A percentile compares a stretch with the other conserved stretches of the same genome.
Conservation (phyloP, 2,113 vertebrate species). For the Gobius niger region DNA sequence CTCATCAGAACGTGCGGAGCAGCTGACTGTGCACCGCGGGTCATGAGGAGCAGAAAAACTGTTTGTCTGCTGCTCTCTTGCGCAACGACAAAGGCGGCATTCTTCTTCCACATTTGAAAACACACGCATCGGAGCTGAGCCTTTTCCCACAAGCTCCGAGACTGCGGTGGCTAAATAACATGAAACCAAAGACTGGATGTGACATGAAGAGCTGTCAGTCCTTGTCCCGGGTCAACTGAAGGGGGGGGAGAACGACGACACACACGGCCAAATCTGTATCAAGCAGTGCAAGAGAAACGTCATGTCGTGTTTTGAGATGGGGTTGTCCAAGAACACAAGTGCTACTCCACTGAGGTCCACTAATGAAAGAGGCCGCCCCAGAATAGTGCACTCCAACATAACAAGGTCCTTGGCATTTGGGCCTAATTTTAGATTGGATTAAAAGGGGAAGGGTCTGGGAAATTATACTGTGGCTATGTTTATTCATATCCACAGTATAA, state of each 20-base stretch:
- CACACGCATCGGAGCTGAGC: conserved; percentile 13
- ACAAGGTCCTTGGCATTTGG: background rate
- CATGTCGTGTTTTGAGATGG: background rate
- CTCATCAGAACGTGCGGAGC: conserved; percentile 37
- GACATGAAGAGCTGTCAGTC: conserved; percentile 53
- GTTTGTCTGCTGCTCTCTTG: conserved; percentile 36
- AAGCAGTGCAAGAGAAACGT: background rate
- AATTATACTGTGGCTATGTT: background rate
- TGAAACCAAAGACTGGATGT: conserved; percentile 59
- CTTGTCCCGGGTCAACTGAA: conserved; percentile 37
- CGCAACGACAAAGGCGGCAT: conserved; percentile 49
- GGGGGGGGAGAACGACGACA: conserved; percentile 13
- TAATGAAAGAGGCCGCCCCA: background rate
- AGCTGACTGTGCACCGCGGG: conserved; percentile 5
- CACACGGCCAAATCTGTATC: conserved; percentile 32
- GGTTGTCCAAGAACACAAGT: background rate
- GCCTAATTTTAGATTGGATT: background rate
- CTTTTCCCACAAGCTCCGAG: background rate
- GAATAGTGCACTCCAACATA: background rate
- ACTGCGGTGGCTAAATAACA: conserved; percentile 37
- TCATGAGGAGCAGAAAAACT: conserved; percentile 24
- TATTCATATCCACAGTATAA: background rate
- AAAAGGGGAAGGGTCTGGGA: background rate
- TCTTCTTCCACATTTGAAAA: conserved; percentile 54
- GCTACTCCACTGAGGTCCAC: background rate